A percentile compares a stretch with the other conserved stretches of the same genome.
These are phyloP conservation scores for Meandrusa payeni DNA, from an alignment of 2,888 invertebrate genomes.

Conservation along the genomic window DNA sequence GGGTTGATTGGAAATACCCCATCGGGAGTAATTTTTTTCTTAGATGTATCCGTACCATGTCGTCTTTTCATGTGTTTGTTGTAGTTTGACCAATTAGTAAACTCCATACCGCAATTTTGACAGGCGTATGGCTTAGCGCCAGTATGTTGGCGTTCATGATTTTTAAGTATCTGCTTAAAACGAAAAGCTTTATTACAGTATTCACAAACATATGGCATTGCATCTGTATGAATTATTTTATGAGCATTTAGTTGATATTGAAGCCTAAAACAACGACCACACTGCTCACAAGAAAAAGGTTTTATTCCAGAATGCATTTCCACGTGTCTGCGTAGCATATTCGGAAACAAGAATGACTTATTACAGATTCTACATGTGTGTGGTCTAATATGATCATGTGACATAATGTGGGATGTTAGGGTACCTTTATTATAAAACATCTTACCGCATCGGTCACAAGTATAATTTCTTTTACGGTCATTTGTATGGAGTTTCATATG, in stretches of 20 bases:
- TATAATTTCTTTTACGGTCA: slow-evolving; percentile 65
- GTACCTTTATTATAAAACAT: slow-evolving; percentile 72
- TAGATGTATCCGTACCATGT: slow-evolving; percentile 78
- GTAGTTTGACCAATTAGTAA: slow-evolving; percentile 91
- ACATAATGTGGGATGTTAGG: slow-evolving; percentile 64
- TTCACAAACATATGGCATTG: slow-evolving; percentile 88
- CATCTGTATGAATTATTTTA: slow-evolving; percentile 88
- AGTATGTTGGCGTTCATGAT: slow-evolving; percentile 87
- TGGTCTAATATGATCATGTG: slow-evolving; percentile 63
- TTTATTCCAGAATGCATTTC: slow-evolving; percentile 70
- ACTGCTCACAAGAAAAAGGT: slow-evolving; percentile 68
- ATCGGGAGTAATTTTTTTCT: slow-evolving; percentile 78
- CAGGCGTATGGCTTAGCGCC: slow-evolving; percentile 88
- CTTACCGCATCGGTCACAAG: slow-evolving; percentile 70
- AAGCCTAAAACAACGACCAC: slow-evolving; percentile 77
- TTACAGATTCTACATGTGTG: slow-evolving; percentile 68
- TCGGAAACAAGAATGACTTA: slow-evolving; percentile 64
- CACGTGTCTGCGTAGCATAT: slow-evolving; percentile 66
- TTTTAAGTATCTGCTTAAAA: slow-evolving; percentile 86
- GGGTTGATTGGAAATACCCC: slow-evolving; percentile 70
- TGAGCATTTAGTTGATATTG: slow-evolving; percentile 87
- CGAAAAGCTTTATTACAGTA: slow-evolving; percentile 88
- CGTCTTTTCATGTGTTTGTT: slow-evolving; percentile 91
- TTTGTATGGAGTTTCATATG: slow-evolving; percentile 83
- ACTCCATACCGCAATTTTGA: slow-evolving; percentile 84